Conservation (phyloP, 2,113 vertebrate species). For the Vanacampus margaritifer region DNA sequence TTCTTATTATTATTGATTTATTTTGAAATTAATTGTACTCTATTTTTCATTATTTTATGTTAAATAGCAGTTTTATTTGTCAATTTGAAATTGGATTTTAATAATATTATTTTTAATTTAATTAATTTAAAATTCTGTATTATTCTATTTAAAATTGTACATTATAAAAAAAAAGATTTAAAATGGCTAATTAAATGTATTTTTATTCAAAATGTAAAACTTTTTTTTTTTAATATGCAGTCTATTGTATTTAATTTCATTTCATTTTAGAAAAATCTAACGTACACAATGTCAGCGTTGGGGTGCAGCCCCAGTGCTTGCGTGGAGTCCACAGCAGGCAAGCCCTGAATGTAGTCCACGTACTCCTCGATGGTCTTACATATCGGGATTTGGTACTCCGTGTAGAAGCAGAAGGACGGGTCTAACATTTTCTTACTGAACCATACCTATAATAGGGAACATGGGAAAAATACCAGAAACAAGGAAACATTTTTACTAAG, state of each 20-base stretch:
- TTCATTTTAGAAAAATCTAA: not conserved
- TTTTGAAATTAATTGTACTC: too few relatives aligned
- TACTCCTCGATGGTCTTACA: conserved; percentile 46
- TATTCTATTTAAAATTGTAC: not conserved
- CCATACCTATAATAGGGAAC: conserved; percentile 37
- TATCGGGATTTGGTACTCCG: conserved; percentile 38
- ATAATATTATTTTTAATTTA: too few relatives aligned
- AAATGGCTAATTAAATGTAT: not conserved
- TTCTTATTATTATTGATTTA: too few relatives aligned
- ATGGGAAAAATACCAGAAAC: not conserved
- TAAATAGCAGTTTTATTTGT: too few relatives aligned
- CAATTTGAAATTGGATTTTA: too few relatives aligned
- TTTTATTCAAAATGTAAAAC: not conserved
- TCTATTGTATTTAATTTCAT: not conserved
- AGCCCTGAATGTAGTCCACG: conserved; percentile 34
- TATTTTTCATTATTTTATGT: too few relatives aligned
- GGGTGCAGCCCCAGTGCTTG: conserved; percentile 43
- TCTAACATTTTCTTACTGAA: conserved; percentile 50
- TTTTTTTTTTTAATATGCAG: not conserved
- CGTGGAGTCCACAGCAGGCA: conserved; percentile 37
- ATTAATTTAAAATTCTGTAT: too few relatives aligned
- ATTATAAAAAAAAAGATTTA: too few relatives aligned
- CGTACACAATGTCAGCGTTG: conserved; percentile 53
- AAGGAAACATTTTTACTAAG: not conserved
- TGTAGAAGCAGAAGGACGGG: conserved; percentile 41